phyloP scores from a whole-genome alignment of 2,888 invertebrate species.

The Agonopterix subpropinquella region DNA sequence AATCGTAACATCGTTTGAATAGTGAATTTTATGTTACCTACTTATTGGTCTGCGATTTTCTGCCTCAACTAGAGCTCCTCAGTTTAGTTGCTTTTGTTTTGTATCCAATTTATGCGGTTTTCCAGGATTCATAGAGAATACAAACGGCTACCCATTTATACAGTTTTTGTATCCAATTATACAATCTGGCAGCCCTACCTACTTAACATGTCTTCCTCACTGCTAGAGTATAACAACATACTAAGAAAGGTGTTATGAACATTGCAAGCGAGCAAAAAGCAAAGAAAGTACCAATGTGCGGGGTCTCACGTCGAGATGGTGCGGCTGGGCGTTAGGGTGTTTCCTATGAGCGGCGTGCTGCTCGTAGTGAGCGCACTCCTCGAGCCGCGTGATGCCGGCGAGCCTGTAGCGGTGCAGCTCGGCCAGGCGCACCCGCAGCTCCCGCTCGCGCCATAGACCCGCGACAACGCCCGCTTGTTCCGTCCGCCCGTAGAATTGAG shows the following conservation, averaged over 20 bases:
- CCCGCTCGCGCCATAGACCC: conserved; percentile 88
- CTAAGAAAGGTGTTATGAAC: conserved; percentile 10
- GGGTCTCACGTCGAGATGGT: conserved; percentile 78
- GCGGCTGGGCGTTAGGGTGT: conserved; percentile 63
- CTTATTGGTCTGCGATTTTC: too few species aligned
- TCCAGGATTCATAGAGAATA: too few species aligned
- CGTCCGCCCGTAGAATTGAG: conserved; percentile 90
- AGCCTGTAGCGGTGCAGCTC: conserved; percentile 89
- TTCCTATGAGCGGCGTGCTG: conserved; percentile 81
- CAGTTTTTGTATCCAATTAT: too few species aligned
- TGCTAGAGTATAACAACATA: background rate
- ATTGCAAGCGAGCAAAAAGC: conserved; percentile 17
- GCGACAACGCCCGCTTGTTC: conserved; percentile 89
- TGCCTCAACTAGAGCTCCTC: too few species aligned
- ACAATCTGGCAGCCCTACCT: too few species aligned
- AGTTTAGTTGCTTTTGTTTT: too few species aligned
- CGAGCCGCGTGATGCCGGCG: conserved; percentile 88
- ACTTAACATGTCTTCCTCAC: too few species aligned
- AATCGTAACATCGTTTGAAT: too few species aligned
- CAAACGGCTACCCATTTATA: too few species aligned
- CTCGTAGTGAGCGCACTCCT: conserved; percentile 92
- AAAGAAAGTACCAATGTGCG: conserved; percentile 32
- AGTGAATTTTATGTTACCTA: too few species aligned
- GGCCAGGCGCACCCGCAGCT: conserved; percentile 86
- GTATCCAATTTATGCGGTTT: too few species aligned